Percentiles rank a stretch among this genome's conserved stretches.
phyloP scores from a whole-genome alignment of 2,113 vertebrate genomes.

The Formicarius rufipectus region DNA sequence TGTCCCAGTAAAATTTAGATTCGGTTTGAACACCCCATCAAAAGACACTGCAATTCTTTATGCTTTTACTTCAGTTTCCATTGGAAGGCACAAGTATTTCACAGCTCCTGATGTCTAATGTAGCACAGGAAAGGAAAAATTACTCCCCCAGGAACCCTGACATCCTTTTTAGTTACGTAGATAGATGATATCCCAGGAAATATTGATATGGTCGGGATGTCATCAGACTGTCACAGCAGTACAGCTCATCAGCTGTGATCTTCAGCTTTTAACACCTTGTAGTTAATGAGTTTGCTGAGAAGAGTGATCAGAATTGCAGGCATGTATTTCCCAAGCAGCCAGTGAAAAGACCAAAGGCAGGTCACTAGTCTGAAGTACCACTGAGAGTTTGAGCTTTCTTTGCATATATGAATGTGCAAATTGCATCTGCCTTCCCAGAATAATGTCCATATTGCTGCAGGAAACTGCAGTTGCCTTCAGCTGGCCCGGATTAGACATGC shows the following conservation, averaged over 20 bases:
- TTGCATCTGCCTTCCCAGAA: not conserved
- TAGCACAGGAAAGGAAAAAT: not conserved
- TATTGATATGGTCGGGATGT: not conserved
- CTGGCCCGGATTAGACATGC: conserved; percentile 19
- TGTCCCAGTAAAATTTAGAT: not conserved
- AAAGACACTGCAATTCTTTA: not conserved
- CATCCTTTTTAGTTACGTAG: not conserved
- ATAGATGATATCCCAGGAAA: not conserved
- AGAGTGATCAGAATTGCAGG: no score
- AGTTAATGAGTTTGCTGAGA: not conserved
- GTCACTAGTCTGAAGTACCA: not conserved
- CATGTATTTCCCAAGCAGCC: not conserved
- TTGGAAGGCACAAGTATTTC: not conserved
- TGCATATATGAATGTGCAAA: accelerated
- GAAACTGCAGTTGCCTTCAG: not conserved
- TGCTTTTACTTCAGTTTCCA: not conserved
- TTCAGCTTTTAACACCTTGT: not conserved
- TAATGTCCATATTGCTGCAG: not conserved
- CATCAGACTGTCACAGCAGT: not conserved
- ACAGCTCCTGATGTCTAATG: not conserved
- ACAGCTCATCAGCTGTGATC: not conserved
- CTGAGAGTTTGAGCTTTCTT: not conserved
- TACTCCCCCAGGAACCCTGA: not conserved
- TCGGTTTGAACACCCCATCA: not conserved
- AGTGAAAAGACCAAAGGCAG: not conserved